phyloP scores from a whole-genome alignment of 2,113 vertebrate species.

The Chiloscyllium plagiosum region DNA sequence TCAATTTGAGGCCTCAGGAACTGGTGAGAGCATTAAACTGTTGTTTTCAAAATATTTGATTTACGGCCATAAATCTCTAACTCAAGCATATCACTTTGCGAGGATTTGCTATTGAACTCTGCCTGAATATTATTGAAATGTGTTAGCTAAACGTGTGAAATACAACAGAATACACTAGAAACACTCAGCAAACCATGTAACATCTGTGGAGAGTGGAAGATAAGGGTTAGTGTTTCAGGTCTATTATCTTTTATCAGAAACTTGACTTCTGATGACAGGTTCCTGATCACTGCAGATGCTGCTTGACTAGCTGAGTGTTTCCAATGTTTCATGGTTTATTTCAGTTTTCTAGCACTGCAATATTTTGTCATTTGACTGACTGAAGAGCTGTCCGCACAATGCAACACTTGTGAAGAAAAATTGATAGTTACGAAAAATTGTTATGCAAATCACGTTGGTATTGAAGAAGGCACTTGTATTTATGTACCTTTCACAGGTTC shows the following conservation, averaged over 20 bases:
- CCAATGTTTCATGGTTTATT: background rate
- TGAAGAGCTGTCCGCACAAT: background rate
- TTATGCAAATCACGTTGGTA: background rate
- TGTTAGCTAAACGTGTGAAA: background rate
- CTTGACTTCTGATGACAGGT: background rate
- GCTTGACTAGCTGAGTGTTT: background rate
- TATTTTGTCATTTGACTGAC: background rate
- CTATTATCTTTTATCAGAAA: background rate
- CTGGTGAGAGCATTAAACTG: slow-evolving; percentile 63
- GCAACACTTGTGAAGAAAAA: background rate
- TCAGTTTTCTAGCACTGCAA: background rate
- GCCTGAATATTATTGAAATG: background rate
- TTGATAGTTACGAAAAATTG: background rate
- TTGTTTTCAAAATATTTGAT: no score
- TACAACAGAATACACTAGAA: background rate
- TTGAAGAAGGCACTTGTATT: background rate
- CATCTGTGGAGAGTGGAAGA: background rate
- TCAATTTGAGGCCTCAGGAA: slow-evolving; percentile 87
- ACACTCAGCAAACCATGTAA: background rate
- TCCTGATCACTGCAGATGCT: background rate
- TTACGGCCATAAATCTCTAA: background rate
- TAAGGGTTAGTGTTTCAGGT: background rate
- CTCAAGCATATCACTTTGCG: background rate
- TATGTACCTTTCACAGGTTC: background rate
- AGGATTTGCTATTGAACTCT: background rate